Base-by-base conservation (phyloP, 2,113 vertebrate genomes). In the Pithys albifrons region DNA sequence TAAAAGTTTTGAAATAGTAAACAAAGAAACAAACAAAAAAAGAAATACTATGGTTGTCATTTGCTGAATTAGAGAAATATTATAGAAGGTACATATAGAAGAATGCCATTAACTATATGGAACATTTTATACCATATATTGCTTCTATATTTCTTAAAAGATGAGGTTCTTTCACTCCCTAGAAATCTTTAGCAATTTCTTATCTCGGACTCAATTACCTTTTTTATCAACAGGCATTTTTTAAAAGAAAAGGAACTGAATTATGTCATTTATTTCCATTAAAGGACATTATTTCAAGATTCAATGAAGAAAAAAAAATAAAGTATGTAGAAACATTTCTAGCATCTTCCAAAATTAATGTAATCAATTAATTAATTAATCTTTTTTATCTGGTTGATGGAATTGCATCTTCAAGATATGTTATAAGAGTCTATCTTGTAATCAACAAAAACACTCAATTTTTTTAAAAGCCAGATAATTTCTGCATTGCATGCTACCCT, bases 11-110 rank as follows among this genome's bases (percentile, higher is more conserved):
- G 6, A 83, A 80, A 52, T 33, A 57, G 31, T 82, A 72, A 46
- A 10, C 6, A 43, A 31, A 51, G 24, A 73, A 78, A 1, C 10
- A 23, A 33, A n/a, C n/a, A 57, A 81, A 64, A 49, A 17, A 10
- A 1, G 1, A 82, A 66, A 31, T 39, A n/a, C 6, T 49, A 16
- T 22, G 3, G 55, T 14, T 59, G 45, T 54, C 0, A 17, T 85
- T 89, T 85, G 1, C 6, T 78, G 55, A 58, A 81, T 75, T 89
- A 59, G 3, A 24, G 33, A 84, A 67, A 55, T 23, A 25, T 43
- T 70, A 16, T 35, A 17, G 41, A 62, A 72, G 2, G 1, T 35
- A 59, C 3, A 59, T 7, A 12, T 64, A 55, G 59, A 80, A 73
- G 9, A 80, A 66, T 54, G 4, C 1, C 10, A 22, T 54, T 55